Conservation (phyloP, 2,797 vertebrate genomes). For the Chelmon rostratus region DNA sequence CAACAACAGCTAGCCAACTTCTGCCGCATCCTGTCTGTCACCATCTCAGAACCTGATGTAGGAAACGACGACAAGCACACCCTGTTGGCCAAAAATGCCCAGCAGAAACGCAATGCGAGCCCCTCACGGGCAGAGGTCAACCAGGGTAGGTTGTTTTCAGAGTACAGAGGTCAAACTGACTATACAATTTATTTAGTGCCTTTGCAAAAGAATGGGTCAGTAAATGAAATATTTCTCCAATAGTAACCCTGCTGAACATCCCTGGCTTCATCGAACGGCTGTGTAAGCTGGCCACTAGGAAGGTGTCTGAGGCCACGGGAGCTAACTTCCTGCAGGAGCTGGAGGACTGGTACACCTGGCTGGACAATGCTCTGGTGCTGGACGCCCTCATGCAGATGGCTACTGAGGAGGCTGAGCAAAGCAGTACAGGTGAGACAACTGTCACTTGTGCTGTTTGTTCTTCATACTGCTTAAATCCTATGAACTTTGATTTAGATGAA, state of each 20-base stretch:
- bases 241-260: slow-evolving; percentile 96
- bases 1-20: slow-evolving; percentile 99
- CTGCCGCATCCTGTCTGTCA: slow-evolving; percentile 98
- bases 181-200: background rate
- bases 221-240: background rate
- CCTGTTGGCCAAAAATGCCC: slow-evolving; percentile 96
- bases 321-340: slow-evolving; percentile 96
- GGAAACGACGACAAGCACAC: slow-evolving; percentile 98
- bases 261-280: slow-evolving; percentile 96
- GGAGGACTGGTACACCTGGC: slow-evolving; percentile 99
- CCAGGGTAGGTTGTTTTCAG: slow-evolving; percentile 87
- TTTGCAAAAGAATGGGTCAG: background rate
- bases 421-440: slow-evolving; percentile 89
- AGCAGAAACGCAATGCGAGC: slow-evolving; percentile 92
- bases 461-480: background rate
- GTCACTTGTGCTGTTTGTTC: background rate
- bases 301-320: slow-evolving; percentile 95
- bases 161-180: background rate
- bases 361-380: slow-evolving; percentile 96
- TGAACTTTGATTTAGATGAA: background rate
- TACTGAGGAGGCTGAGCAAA: slow-evolving; percentile 95
- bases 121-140: slow-evolving; percentile 96
- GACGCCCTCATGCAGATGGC: slow-evolving; percentile 98
- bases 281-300: slow-evolving; percentile 96
- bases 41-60: slow-evolving; percentile 96